These are phyloP conservation scores for Trogon surrucura DNA, from an alignment of 2,113 vertebrate genomes.

Conservation along the genomic window DNA sequence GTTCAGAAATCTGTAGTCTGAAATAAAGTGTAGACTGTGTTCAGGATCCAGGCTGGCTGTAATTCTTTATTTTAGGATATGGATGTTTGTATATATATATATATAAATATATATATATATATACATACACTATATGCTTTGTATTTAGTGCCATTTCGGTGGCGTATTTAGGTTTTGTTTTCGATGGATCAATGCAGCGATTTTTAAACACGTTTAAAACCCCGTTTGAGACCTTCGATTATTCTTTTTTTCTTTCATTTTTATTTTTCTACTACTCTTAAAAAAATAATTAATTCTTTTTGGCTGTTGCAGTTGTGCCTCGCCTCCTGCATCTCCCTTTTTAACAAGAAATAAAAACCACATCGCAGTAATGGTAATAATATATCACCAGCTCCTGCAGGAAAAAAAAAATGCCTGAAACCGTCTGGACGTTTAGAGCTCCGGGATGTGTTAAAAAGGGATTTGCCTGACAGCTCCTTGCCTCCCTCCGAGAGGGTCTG, in stretches of 20 bases:
- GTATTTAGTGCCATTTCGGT: background rate
- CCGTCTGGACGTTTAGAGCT: background rate
- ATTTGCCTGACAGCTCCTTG: conserved; percentile 27
- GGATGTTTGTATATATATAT: background rate
- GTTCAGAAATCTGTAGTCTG: conserved; percentile 95
- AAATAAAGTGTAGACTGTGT: conserved; percentile 92
- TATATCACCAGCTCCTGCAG: background rate
- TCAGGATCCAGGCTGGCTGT: conserved; percentile 67
- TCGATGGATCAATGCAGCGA: background rate
- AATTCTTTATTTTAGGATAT: conserved; percentile 34
- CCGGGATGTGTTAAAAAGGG: background rate
- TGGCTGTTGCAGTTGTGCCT: background rate
- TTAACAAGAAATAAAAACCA: background rate
- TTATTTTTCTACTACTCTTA: background rate
- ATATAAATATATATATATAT: background rate
- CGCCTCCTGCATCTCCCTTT: background rate
- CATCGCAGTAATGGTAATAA: background rate
- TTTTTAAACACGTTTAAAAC: background rate
- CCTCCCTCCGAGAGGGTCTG: background rate
- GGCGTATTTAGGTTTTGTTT: background rate
- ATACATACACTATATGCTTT: background rate
- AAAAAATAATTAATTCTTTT: background rate
- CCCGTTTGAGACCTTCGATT: background rate
- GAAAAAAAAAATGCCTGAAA: conserved; percentile 34
- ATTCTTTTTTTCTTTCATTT: background rate